These are phyloP conservation scores for Anthopleura sola DNA, from an alignment of 64 coral and sea anemone species.

Conservation along the genomic window DNA sequence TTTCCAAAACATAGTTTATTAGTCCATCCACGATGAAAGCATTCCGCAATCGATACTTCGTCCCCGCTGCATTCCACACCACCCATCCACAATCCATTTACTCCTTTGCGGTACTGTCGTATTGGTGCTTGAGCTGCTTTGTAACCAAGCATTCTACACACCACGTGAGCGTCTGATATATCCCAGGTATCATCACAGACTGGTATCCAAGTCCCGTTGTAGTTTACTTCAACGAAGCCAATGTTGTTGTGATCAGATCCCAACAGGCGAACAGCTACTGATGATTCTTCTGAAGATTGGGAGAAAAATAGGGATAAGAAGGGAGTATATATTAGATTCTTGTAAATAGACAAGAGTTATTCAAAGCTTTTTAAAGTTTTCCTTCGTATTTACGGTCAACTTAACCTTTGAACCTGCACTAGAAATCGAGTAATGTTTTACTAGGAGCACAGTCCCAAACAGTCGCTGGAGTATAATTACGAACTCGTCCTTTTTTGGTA, in stretches of 20 bases:
- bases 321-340: no score
- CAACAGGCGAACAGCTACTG: not conserved
- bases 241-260: not conserved
- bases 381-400: no score
- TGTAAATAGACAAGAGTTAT: no score
- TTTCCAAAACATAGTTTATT: not conserved
- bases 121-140: not conserved
- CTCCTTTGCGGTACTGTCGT: not conserved
- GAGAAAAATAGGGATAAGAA: no score
- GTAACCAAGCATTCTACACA: conserved; percentile 5
- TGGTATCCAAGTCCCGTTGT: not conserved
- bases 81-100: not conserved
- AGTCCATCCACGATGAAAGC: not conserved
- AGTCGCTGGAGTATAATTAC: no score
- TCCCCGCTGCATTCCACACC: not conserved
- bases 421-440: no score
- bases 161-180: not conserved
- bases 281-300: not conserved
- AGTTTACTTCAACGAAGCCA: not conserved
- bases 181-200: not conserved
- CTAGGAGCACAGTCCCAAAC: no score
- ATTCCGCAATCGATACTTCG: not conserved
- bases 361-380: no score
- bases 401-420: no score
- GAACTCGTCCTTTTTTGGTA: no score